phyloP scores from a whole-genome alignment of 2,797 vertebrate species.

The Melanotaenia trifasciata region DNA sequence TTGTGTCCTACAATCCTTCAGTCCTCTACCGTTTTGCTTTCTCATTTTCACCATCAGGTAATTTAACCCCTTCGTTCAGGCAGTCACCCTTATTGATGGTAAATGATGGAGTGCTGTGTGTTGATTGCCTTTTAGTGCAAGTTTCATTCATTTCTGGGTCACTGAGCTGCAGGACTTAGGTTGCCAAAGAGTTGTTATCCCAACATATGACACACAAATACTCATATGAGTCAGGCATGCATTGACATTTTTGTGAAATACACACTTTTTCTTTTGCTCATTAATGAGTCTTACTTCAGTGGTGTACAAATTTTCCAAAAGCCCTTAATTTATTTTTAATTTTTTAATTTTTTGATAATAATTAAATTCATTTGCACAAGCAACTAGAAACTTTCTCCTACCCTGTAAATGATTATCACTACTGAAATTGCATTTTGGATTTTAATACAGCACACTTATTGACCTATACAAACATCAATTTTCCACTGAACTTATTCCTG shows the following conservation, averaged over 20 bases:
- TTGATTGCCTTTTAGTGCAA: slow-evolving; percentile 76
- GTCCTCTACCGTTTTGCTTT: slow-evolving; percentile 12
- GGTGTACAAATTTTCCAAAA: slow-evolving; percentile 4
- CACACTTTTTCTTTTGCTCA: neutral
- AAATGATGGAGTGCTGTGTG: slow-evolving; percentile 65
- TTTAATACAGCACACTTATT: neutral
- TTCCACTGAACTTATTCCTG: neutral
- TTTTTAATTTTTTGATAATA: too few species aligned
- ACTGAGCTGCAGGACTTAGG: slow-evolving; percentile 61
- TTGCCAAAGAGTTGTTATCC: slow-evolving; percentile 48
- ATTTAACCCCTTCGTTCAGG: slow-evolving; percentile 56
- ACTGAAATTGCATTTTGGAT: too few species aligned
- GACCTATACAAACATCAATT: slow-evolving; percentile 18
- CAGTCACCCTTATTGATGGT: slow-evolving; percentile 40
- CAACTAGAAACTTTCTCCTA: slow-evolving; percentile 3
- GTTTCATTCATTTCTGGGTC: slow-evolving; percentile 77
- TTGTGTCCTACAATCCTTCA: slow-evolving; percentile 40
- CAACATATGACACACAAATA: slow-evolving; percentile 9
- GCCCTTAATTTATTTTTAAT: slow-evolving; percentile 1
- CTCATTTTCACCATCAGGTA: slow-evolving; percentile 54
- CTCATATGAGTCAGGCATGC: neutral
- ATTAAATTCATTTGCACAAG: slow-evolving; percentile 5
- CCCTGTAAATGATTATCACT: neutral
- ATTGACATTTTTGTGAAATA: neutral
- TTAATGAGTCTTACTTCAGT: slow-evolving; percentile 1